Base-by-base conservation (phyloP, 1,140 invertebrate genomes). In the Carcinoscorpius rotundicauda region DNA sequence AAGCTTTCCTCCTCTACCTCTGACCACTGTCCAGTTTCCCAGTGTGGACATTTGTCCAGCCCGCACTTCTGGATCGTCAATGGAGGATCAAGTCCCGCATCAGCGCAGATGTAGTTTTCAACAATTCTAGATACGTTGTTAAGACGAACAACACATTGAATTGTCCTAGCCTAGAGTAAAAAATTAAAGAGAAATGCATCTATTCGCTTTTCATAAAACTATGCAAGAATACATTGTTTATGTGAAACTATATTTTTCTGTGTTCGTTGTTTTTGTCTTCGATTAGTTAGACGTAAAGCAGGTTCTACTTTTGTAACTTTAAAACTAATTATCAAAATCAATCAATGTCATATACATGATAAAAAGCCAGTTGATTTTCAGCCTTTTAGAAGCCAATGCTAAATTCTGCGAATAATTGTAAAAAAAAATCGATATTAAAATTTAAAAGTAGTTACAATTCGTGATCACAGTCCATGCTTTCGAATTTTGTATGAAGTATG, bases 11-110 rank as follows among this genome's bases (percentile, higher is more conserved):
- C 29, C 11, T 60, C 55, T 62, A 73, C 72, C 61, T 69, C 64
- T 51, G 83, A 82, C 88, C 88, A 91, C n/a, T 84, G 80, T 50
- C 80, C 81, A 4, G 81, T 75, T 57, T 81, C 78, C 88, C 88
- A 91, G 60, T 82, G 81, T 4, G 87, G 86, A 76, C 88, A 90
- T 61, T 81, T 80, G 60, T 83, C 81, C 4, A 79, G 76, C 55
- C 85, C 86, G 73, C 88, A 91, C 62, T 82, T 80, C 72, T 84
- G 81, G 55, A 85, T 81, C 60, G 84, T 85, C 62, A 80, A 75
- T 3, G 87, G 87, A n/a, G 64, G 63, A 48, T 79, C 74, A 66
- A 87, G 74, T 10, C 85, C 84, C 3, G 85, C 84, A 71, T 87
- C 85, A 70, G 84, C 82, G 75, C 88, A 91, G 6, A 87, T 73